These are phyloP conservation scores for Drosophila macrothrix DNA, from an alignment of 2,888 invertebrate species.

Conservation along the genomic window DNA sequence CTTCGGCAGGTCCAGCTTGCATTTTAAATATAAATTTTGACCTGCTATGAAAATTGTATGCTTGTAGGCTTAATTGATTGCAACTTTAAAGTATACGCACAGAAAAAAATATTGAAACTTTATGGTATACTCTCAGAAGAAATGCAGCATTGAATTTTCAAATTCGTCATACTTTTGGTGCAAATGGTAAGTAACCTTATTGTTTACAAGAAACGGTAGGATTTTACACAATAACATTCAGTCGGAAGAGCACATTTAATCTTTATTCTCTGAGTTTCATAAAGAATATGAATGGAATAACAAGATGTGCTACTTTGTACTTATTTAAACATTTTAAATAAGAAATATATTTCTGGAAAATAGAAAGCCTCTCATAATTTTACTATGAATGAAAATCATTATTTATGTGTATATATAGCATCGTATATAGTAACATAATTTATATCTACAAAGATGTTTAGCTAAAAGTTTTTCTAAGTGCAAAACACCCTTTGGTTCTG, in stretches of 20 bases:
- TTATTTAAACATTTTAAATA: not conserved
- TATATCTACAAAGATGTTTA: not conserved
- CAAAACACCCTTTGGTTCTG: not conserved
- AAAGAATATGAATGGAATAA: not conserved
- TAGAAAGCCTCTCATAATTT: not conserved
- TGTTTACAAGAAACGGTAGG: too few relatives aligned
- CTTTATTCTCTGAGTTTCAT: not conserved
- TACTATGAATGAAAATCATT: not conserved
- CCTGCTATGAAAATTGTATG: not conserved
- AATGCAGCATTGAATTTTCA: not conserved
- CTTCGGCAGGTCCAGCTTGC: not conserved
- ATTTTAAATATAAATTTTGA: not conserved
- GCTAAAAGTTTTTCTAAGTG: not conserved
- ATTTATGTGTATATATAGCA: not conserved
- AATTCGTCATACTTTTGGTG: not conserved
- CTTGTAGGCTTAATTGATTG: not conserved
- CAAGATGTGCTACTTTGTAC: not conserved
- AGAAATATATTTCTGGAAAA: too few relatives aligned
- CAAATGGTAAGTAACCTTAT: too few relatives aligned
- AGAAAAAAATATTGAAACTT: not conserved
- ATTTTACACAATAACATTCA: too few relatives aligned
- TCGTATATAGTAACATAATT: not conserved
- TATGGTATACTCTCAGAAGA: not conserved
- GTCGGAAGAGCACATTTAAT: not conserved
- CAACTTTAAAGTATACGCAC: fast-evolving